These are phyloP conservation scores for Leptinotarsa juncta DNA, from an alignment of 2,888 invertebrate species.

Conservation along the genomic window DNA sequence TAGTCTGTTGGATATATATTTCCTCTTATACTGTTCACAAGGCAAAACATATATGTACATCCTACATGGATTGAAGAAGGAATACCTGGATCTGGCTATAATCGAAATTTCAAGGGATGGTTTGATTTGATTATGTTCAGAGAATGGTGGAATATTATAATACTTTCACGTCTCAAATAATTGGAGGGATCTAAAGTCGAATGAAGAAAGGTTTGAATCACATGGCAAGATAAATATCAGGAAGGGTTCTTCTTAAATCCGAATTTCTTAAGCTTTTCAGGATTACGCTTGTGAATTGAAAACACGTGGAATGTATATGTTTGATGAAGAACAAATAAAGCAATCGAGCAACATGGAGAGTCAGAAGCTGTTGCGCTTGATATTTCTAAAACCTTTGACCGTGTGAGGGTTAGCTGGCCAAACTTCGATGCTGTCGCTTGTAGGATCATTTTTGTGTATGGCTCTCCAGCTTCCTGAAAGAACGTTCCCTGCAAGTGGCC, in stretches of 20 bases:
- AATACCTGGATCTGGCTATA: neutral
- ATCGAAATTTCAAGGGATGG: neutral
- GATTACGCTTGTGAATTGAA: neutral
- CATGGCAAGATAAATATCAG: neutral
- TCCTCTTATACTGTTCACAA: neutral
- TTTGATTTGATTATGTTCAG: neutral
- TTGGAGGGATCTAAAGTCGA: neutral
- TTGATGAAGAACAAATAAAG: neutral
- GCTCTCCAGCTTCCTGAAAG: no score
- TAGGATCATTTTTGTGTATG: no score
- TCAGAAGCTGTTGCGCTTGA: no score
- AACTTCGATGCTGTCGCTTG: no score
- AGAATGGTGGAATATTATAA: neutral
- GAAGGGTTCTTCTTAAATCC: neutral
- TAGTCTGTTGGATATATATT: neutral
- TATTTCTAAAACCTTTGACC: no score
- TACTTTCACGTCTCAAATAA: neutral
- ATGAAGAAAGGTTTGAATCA: neutral
- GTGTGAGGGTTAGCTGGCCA: no score
- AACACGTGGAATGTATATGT: neutral
- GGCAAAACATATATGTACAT: neutral
- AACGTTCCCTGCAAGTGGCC: no score
- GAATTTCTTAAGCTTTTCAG: neutral
- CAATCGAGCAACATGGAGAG: neutral
- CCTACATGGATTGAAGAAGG: neutral